These are phyloP conservation scores for Nebria salina DNA, from an alignment of 2,888 invertebrate genomes.

Conservation along the genomic window DNA sequence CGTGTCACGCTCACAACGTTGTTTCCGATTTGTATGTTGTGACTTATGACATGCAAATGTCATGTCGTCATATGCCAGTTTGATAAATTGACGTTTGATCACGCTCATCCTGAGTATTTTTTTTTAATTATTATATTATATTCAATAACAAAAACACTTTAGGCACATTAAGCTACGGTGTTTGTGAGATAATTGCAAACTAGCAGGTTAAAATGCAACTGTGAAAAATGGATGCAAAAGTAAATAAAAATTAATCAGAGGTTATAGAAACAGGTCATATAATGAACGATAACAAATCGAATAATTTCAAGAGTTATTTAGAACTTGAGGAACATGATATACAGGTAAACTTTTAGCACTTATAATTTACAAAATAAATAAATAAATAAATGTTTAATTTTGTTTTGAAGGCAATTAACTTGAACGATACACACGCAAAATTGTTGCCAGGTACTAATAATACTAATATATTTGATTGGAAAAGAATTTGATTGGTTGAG, in stretches of 20 bases:
- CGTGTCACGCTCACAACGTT: too few species aligned
- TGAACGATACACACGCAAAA: constrained; percentile 38
- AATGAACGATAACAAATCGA: constrained; percentile 61
- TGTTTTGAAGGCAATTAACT: constrained; percentile 31
- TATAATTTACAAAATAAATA: constrained; percentile 29
- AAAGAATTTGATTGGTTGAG: not conserved
- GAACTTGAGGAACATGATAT: constrained; percentile 62
- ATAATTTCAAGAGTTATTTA: constrained; percentile 63
- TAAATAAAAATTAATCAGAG: constrained; percentile 26
- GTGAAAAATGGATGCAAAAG: not conserved
- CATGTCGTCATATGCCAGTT: constrained; percentile 10
- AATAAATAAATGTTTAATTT: constrained; percentile 27
- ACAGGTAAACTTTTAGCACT: constrained; percentile 56
- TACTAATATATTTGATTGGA: constrained; percentile 50
- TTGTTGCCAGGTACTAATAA: constrained; percentile 51
- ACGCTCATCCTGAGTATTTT: constrained; percentile 16
- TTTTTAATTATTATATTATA: constrained; percentile 33
- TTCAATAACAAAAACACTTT: constrained; percentile 20
- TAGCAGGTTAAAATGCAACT: constrained; percentile 31
- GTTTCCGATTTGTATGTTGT: too few species aligned
- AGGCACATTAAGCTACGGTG: too few species aligned
- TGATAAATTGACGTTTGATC: constrained; percentile 28
- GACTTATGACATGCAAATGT: constrained; percentile 27
- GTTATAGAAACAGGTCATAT: constrained; percentile 42
- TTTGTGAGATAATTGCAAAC: constrained; percentile 13